Evolutionary conservation across 1,140 invertebrate species (phyloP), one percentile per base, ranked within the genome.

Genomic region (Maniola jurtina): DNA sequence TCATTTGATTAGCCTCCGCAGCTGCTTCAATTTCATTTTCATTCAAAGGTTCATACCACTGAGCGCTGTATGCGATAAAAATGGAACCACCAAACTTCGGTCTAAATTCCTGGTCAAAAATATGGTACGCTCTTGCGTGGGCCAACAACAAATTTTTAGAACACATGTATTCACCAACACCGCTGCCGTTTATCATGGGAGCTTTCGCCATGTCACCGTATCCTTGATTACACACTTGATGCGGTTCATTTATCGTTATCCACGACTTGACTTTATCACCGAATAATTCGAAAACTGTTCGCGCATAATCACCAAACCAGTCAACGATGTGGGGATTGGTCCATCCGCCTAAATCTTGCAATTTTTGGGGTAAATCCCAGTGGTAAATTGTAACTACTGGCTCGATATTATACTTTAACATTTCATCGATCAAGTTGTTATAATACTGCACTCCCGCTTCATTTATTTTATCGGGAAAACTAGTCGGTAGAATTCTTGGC

Each of bases 221-320:
- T 5, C 93, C 93, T 8, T 85, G 76, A 42, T 91, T 82, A 64
- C 93, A 94, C 11, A 93, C 79, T 66, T 93, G 90, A 70, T 89
- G 86, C 0, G 94, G 94, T 81, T 96, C 94, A 76, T 95, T 95
- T 35, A 96, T 91, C 0, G 95, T 95, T 4, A 93, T 92, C 93
- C 94, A 96, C 54, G 88, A 72, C 72, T 92, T 93, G 0, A 94
- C 93, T 68, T 92, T 88, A 81, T 94, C 92, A 0, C 94, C 94
- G 66, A 93, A 94, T 64, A 89, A 81, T 65, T 92, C 81, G 71
- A 94, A 93, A 3, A 91, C 85, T 4, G 94, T 57, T 25, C 91
- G 81, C 0, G 94, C 93, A 72, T 93, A 95, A 72, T 94, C 93
- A 34, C 84, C 91, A 68, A 93, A 94, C 73, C 92, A 90, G 4